Conservation (phyloP, 2,888 invertebrate genomes). For the Alloscopus bannaensis region DNA sequence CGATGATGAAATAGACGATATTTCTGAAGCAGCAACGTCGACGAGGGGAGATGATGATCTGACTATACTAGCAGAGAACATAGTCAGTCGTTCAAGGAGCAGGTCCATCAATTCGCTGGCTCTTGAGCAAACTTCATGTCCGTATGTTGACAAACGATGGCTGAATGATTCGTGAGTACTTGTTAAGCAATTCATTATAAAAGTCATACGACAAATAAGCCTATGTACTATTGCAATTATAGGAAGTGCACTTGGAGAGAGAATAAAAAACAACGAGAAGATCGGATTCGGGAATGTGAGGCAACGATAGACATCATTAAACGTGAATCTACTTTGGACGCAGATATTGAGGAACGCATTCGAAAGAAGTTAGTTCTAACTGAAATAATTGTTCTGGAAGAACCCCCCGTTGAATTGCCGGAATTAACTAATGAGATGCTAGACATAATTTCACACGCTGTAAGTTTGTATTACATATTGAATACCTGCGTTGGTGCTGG, state of each 20-base stretch:
- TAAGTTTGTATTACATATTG: constrained; percentile 45
- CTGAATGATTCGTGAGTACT: constrained; percentile 52
- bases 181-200: neutral
- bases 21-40: neutral
- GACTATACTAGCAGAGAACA: constrained; percentile 49
- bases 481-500: neutral
- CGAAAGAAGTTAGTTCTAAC: constrained; percentile 76
- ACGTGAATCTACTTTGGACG: constrained; percentile 64
- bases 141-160: constrained; percentile 51
- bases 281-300: constrained; percentile 46
- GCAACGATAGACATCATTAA: constrained; percentile 57
- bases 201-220: too few relatives aligned
- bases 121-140: constrained; percentile 55
- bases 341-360: constrained; percentile 76
- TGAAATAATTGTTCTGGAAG: constrained; percentile 76
- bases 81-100: constrained; percentile 44
- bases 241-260: constrained; percentile 43
- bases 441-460: constrained; percentile 74
- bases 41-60: constrained; percentile 27
- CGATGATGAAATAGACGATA: neutral
- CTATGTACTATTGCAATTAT: neutral
- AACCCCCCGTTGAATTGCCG: constrained; percentile 78
- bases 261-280: constrained; percentile 30
- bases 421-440: constrained; percentile 83
- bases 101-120: constrained; percentile 56